Base-by-base conservation (phyloP, 1,140 invertebrate genomes). In the Orussus abietinus region DNA sequence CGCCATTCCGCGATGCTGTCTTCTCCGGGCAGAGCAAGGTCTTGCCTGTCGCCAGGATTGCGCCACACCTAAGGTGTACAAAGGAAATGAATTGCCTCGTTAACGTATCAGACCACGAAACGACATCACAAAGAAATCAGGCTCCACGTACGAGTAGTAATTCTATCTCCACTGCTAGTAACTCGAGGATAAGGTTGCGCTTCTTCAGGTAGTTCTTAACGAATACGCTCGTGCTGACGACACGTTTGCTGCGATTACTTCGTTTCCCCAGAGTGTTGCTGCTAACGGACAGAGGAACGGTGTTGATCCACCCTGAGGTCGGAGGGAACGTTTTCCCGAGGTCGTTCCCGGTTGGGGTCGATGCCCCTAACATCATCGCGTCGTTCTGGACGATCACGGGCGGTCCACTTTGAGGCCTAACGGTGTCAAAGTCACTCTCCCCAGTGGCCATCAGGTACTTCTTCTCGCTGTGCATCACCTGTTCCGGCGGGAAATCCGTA, bases 171-270 rank as follows among this genome's bases (percentile, higher is more conserved):
- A 90, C 88, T 11, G 91, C 90, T 75, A 90, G 47, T 19, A 98
- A 74, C 58, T 95, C 88, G 9, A 99, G 71, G 49, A 99, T 95
- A 3, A 99, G 78, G 70, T 94, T 96, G 38, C 96, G 75, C 60
- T 96, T 98, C 64, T 89, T 88, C 28, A 95, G 85, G 61, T 97
- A 98, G 60, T 97, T 92, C 62, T 94, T 95, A 18, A 93, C 86
- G 61, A 90, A 90, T 4, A 83, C 81, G 49, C 91, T 90, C 22
- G 83, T 79, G 51, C 80, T 78, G 55, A 76, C 76, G 45, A 72
- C 69, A 47, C 77, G 79, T 69, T 81, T 90, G 55, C 82, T 85
- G 38, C 85, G 80, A 56, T 82, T 81, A 9, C 85, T 88, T 9
- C 88, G 76, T 69, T 90, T 90, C 18, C 85, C 87, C 0, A 88